Conservation (phyloP, 2,113 vertebrate genomes). For the Ophiodon elongatus region DNA sequence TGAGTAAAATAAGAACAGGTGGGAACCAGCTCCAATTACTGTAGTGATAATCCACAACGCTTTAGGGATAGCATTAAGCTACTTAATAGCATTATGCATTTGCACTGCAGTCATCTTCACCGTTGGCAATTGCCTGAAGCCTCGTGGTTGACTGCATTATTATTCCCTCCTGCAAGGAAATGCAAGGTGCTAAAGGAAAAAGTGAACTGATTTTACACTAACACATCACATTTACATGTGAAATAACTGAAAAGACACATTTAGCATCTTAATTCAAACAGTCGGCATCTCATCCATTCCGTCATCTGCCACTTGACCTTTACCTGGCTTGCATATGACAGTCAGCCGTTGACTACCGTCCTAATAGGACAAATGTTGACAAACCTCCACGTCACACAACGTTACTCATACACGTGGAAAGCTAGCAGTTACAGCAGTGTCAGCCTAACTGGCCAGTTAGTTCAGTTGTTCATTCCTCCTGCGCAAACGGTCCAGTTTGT, state of each 20-base stretch:
- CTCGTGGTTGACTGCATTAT: constrained; percentile 37
- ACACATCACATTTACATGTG: constrained; percentile 21
- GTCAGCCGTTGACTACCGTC: constrained; percentile 14
- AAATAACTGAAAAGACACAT: constrained; percentile 24
- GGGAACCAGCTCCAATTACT: constrained; percentile 59
- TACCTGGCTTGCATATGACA: constrained; percentile 1
- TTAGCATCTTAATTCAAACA: constrained; percentile 17
- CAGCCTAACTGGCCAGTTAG: constrained; percentile 32
- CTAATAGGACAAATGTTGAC: neutral
- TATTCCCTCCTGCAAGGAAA: constrained; percentile 33
- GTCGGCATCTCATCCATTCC: constrained; percentile 7
- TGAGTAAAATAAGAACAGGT: constrained; percentile 67
- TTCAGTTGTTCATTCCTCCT: neutral
- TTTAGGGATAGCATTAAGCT: constrained; percentile 59
- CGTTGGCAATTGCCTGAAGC: constrained; percentile 47
- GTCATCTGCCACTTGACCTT: constrained; percentile 30
- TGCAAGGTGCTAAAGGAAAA: constrained; percentile 17
- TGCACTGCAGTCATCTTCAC: constrained; percentile 54
- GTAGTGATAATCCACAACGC: constrained; percentile 58
- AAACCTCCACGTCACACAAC: constrained; percentile 30
- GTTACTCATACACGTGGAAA: constrained; percentile 29
- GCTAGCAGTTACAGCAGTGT: constrained; percentile 31
- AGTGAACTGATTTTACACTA: constrained; percentile 18
- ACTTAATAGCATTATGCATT: constrained; percentile 66
- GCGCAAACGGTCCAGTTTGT: no score